Conservation (phyloP, 2,888 invertebrate species). For the Pterobdella sp. region DNA sequence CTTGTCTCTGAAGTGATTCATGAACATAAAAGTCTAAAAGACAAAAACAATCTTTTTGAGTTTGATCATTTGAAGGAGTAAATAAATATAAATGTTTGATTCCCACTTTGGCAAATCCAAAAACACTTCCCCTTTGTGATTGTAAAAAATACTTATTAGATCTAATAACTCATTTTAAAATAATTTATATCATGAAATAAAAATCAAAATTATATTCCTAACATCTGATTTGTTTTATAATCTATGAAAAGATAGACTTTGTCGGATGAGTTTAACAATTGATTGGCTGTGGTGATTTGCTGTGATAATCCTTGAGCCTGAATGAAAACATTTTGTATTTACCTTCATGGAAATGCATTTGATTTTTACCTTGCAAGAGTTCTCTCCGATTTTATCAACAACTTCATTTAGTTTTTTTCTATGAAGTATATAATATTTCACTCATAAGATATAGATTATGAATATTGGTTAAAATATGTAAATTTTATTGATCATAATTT, state of each 20-base stretch:
- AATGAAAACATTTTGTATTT: background rate
- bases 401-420: background rate
- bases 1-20: conserved; percentile 72
- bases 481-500: background rate
- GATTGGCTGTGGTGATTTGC: background rate
- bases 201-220: no score
- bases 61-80: conserved; percentile 54
- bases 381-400: background rate
- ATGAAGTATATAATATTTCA: background rate
- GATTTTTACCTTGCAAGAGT: background rate
- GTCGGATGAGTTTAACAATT: background rate
- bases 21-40: conserved; percentile 86
- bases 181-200: no score
- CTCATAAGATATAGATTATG: background rate
- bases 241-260: background rate
- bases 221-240: no score
- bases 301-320: conserved; percentile 6
- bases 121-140: conserved; percentile 52
- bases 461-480: background rate
- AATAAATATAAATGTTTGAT: conserved; percentile 75
- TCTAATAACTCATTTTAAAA: no score
- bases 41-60: conserved; percentile 74
- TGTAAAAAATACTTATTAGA: no score
- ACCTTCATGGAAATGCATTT: background rate
- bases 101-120: conserved; percentile 79